Base-by-base conservation (phyloP, 2,888 invertebrate species). In the Cheilosia vulpina region DNA sequence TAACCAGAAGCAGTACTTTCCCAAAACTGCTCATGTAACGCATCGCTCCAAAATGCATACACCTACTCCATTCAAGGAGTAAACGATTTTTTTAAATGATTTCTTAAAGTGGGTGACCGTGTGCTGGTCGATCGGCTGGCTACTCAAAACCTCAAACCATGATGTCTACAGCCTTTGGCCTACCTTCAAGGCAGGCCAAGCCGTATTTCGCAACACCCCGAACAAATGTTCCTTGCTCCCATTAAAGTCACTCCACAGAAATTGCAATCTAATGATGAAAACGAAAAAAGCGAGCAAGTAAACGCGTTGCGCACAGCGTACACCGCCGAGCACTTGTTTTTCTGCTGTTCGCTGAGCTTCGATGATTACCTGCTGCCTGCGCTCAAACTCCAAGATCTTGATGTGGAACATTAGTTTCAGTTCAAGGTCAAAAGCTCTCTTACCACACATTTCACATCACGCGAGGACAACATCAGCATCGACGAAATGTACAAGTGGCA, bases 391-490 rank as follows among this genome's bases (percentile, higher is more conserved):
- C 76, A 63, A 85, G 72, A 76, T 85, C 85, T 85, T 77, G 81
- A 81, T 81, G 81, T 85, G 81, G 85, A 85, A 85, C 85, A 85
- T 85, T 85, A 81, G 81, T 81, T 85, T 76, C 76, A 81, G 85
- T 85, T 85, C 85, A 85, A 85, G 85, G 85, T 85, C 81, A 85
- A 63, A 81, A 85, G 80, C 80, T 80, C 71, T 85, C 45, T 71
- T 43, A 43, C 77, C 76, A 57, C 69, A 50, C 45, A 63, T 63
- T 66, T 65, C 69, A 55, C 62, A 62, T 69, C 62, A 62, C 53
- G 79, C 84, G 79, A 84, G 80, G 84, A 84, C 84, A 84, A 63
- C 75, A 63, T 80, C 66, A 73, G 34, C 19, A 57, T 21, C 52
- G 34, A 55, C 24, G 41, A 69, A 55, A 24, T 31, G 27, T 27